Percentiles rank a stretch among this genome's conserved stretches.
Evolutionary conservation across 2,797 vertebrate genomes (phyloP).

Genomic region (Acanthiza pusilla): DNA sequence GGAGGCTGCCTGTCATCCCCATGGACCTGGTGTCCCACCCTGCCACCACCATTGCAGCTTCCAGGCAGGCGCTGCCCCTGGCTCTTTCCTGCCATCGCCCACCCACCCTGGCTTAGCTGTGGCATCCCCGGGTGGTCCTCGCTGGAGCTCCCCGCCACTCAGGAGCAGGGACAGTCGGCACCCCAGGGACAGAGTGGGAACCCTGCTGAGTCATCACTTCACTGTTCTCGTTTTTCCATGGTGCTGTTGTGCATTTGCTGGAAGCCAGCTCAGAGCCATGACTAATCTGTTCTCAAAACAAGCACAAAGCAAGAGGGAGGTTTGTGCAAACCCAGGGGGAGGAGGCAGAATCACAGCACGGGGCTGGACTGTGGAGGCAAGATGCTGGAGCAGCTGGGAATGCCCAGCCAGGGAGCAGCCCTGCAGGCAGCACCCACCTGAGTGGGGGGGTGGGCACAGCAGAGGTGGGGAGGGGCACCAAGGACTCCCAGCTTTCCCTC

Average conservation of each 20-base stretch:
- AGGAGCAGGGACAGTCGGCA: background rate
- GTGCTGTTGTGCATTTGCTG: conserved; percentile 62
- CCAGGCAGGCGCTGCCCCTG: background rate
- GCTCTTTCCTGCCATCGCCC: background rate
- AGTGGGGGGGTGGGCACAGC: background rate
- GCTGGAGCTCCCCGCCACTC: rapidly evolving
- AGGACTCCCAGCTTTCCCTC: background rate
- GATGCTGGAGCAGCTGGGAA: background rate
- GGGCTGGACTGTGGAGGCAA: background rate
- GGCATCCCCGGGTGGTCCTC: background rate
- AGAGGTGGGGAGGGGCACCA: background rate
- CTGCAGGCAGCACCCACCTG: background rate
- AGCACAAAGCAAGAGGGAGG: conserved; percentile 50
- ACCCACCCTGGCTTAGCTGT: background rate
- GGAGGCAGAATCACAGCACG: conserved; percentile 18
- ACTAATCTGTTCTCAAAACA: conserved; percentile 81
- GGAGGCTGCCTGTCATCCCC: background rate
- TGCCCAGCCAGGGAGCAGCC: background rate
- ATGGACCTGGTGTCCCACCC: rapidly evolving
- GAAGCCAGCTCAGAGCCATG: conserved; percentile 67
- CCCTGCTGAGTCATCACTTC: conserved; percentile 61
- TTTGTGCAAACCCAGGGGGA: conserved; percentile 58
- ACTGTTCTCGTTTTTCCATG: conserved; percentile 67
- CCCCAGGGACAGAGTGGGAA: background rate
- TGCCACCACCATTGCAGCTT: background rate